Base-by-base conservation (phyloP, 2,797 vertebrate species). In the Silurus aristotelis region DNA sequence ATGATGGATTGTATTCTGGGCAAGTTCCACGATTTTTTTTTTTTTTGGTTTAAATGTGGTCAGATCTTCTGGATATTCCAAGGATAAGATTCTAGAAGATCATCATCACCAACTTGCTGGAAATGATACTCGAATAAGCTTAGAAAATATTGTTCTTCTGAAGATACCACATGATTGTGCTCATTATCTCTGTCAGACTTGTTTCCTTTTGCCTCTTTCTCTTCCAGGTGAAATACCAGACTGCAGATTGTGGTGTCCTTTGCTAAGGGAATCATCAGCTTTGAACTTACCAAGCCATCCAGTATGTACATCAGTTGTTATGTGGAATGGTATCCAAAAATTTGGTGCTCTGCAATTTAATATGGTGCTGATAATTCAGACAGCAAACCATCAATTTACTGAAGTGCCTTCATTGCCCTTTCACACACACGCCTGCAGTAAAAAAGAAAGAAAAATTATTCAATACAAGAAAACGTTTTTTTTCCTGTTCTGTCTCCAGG, bases 41-140 rank as follows among this genome's bases (percentile, higher is more conserved):
- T 38, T 38, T 38, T 67, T 31, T 56, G 2, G 48, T 75, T 17
- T 15, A 76, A 56, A 76, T 56, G 52, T 76, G n/a, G n/a, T n/a
- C 55, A 20, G 25, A 60, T 77, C 55, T 76, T 76, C 73, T 77
- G 75, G 25, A 58, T 76, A 38, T 38, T 76, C 25, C 55, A 9
- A 25, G 6, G 52, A 10, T 56, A 4, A 56, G 8, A 17, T 19
- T 56, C 25, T 7, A 56, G 1, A 2, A n/a, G 15, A 19, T 55
- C 17, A 58, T 76, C 52, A 56, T 77, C 15, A 60, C 55, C 14
- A 17, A 7, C 14, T 56, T 10, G 8, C 48, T 52, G 71, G 48
- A 73, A n/a, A 12, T 17, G 68, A 72, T n/a, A 72, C 5, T 72
- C 10, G 22, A 31, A 48, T 27, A 67, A 31, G 27, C 17, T 25